Conservation (phyloP, 2,888 invertebrate genomes). For the Agrochola lota region DNA sequence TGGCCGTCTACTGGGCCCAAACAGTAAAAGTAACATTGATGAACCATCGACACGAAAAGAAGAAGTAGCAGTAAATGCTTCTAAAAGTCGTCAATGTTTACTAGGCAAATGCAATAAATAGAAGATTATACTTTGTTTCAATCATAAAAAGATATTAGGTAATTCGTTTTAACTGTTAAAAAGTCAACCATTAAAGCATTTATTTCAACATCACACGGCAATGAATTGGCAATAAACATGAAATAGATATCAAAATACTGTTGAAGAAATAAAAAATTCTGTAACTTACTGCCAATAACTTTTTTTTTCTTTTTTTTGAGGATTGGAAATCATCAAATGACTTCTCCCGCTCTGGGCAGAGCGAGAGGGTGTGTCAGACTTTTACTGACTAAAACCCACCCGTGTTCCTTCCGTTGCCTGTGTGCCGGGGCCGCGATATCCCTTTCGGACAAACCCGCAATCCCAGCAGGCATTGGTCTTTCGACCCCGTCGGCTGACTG, state of each 20-base stretch:
- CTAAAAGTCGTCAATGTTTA: neutral
- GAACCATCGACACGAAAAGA: neutral
- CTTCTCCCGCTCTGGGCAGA: no score
- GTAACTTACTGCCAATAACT: neutral
- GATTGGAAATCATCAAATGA: no score
- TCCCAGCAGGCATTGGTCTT: no score
- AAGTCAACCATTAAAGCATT: no score
- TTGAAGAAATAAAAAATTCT: neutral
- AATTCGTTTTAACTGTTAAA: neutral
- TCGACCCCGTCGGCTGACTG: no score
- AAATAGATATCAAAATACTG: neutral
- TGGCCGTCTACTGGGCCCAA: no score
- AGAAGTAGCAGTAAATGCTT: neutral
- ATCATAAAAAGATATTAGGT: neutral
- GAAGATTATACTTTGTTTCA: neutral
- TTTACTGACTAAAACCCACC: no score
- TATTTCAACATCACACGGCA: neutral
- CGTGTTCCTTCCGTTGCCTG: no score
- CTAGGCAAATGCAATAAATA: neutral
- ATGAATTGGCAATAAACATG: slow-evolving; percentile 1
- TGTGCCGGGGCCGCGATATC: no score
- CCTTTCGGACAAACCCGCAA: no score
- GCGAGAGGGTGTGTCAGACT: no score
- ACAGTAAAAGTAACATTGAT: neutral
- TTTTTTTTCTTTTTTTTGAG: no score